Conservation (phyloP, 2,797 vertebrate genomes). For the Rhynchonycteris naso region DNA sequence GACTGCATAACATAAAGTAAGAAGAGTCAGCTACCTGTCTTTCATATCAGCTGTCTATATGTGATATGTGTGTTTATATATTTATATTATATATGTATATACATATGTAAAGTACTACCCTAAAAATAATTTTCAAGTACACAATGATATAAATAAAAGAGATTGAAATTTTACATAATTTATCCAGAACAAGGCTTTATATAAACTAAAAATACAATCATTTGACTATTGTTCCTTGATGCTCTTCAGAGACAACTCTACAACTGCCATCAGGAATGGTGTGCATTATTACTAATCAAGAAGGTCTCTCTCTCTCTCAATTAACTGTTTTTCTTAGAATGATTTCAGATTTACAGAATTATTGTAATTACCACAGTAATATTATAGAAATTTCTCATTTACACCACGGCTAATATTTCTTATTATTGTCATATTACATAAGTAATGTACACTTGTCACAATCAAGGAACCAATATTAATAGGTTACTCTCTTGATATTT, state of each 20-base stretch:
- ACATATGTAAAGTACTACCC: background rate
- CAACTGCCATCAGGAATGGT: background rate
- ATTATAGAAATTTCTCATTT: background rate
- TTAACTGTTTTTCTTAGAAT: background rate
- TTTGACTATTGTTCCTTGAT: background rate
- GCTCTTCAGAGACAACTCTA: background rate
- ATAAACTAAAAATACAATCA: background rate
- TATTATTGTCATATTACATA: background rate
- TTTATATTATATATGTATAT: background rate
- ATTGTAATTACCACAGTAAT: background rate
- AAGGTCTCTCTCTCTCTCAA: background rate
- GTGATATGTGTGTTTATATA: background rate
- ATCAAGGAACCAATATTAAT: background rate
- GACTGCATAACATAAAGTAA: background rate
- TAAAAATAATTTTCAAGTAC: slow-evolving; percentile 10
- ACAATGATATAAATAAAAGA: background rate
- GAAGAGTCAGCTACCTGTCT: background rate
- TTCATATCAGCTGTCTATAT: background rate
- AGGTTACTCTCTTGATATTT: background rate
- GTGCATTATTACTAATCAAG: background rate
- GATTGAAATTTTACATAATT: background rate
- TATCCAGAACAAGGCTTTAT: background rate
- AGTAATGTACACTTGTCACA: background rate
- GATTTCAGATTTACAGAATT: background rate
- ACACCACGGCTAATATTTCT: background rate